Base-by-base conservation (phyloP, 1,140 invertebrate species). In the Teleopsis dalmanni region DNA sequence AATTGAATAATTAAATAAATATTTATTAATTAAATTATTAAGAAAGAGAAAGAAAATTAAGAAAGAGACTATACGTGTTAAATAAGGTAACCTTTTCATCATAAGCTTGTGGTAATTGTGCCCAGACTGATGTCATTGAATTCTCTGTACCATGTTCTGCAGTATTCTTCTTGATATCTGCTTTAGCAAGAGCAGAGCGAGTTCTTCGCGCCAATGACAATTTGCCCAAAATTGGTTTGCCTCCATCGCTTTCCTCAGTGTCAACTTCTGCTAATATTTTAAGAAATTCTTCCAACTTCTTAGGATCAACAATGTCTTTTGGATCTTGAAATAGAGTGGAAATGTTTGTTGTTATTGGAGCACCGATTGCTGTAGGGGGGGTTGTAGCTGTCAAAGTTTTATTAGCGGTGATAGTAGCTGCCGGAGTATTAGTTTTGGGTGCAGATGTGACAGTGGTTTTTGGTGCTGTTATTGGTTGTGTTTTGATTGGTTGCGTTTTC, bases 211-310 rank as follows among this genome's bases (percentile, higher is more conserved):
- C 70, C 48, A 80, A 70, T 3, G 78, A 77, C 3, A 81, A 72
- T 51, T 76, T 78, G 6, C 79, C 81, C 23, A 84, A 64, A 34
- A 81, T 60, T 14, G 74, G 73, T 54, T 63, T 73, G 35, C 76
- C 75, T 38, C 76, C 74, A 59, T 84, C 81, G 60, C 80, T 82
- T 59, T 84, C 81, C 56, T 81, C 83, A 0, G 79, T 78, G 50
- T 82, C 79, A 10, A 68, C 65, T 4, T 71, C 65, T 53, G 73
- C 75, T 27, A 73, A 65, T 57, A 74, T 73, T 55, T 71, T 74
- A 38, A 73, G 57, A 38, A 69, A 75, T 48, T 71, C 68, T 49
- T 73, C 70, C 26, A 75, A 61, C 53, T 75, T 76, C 46, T 64
- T 59, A 38, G 67, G 68, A 48, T 71, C 67, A 0, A 71, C 60